Base-by-base conservation (phyloP, 2,113 vertebrate genomes). In the Plectropomus leopardus region DNA sequence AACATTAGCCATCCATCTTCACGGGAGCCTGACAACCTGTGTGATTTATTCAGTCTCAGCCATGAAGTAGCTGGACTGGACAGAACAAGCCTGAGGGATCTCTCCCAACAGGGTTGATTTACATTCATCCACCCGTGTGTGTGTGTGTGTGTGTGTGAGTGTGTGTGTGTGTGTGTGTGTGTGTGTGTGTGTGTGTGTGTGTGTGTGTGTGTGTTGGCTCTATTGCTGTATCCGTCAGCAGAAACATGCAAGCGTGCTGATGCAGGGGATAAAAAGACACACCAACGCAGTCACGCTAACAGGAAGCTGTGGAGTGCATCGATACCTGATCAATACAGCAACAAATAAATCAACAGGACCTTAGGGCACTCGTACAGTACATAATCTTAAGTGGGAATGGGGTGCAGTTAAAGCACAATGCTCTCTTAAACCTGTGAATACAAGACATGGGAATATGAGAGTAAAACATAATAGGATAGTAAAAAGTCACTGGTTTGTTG, bases 211-310 rank as follows among this genome's bases (percentile, higher is more conserved):
- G 68, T 59, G 34, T 66, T 86, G 73, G 76, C 86, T 72, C 76
- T 57, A 74, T 72, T 74, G 82, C 67, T 85, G 80, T 87, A 75
- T 82, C 59, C 17, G 75, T 93, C 91, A 92, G 90, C 91, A 93
- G 82, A 92, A 93, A 89, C 58, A 72, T 53, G 26, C 48, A 32
- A 57, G 80, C 44, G 17, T 76, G 84, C 85, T 87, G 91, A 92
- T 32, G 60, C 51, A 68, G 73, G 63, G 63, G 67, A 70, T 48
- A 76, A 81, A 86, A 59, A 77, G 66, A 72, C 51, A 60, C 48
- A 68, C 50, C 51, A 17, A 65, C n/a, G 5, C 65, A 50, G 72
- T 64, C 14, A 15, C 63, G 14, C 74, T 69, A 86, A 87, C 86
- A 73, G 60, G 47, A 76, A 53, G 63, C 67, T 32, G 61, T 23